Percentiles rank a stretch among this genome's conserved stretches.
These are phyloP conservation scores for Gavia stellata DNA, from an alignment of 2,113 vertebrate species.

Conservation along the genomic window DNA sequence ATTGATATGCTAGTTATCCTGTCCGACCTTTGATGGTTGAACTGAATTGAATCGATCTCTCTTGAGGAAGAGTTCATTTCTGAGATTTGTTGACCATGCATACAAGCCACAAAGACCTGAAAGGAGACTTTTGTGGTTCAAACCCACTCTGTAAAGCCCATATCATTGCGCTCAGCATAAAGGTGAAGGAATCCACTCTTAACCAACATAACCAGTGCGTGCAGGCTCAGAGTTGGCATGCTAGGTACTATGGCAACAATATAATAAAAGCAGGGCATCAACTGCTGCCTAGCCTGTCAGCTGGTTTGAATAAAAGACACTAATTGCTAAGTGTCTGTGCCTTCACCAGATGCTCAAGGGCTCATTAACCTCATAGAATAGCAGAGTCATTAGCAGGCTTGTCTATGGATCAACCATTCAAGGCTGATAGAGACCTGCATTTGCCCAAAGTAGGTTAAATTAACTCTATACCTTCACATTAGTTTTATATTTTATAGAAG, in stretches of 20 bases:
- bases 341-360: constrained; percentile 32
- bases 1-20: neutral
- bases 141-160: neutral
- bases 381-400: constrained; percentile 27
- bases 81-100: neutral
- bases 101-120: neutral
- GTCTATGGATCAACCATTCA: constrained; percentile 23
- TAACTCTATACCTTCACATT: neutral
- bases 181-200: neutral
- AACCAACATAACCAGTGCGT: neutral
- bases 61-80: neutral
- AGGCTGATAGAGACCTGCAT: neutral
- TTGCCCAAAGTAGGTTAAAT: neutral
- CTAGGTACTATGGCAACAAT: neutral
- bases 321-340: constrained; percentile 31
- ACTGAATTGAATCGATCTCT: neutral
- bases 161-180: neutral
- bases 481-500: neutral
- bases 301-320: constrained; percentile 29
- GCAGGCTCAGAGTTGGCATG: neutral
- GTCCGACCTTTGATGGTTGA: neutral
- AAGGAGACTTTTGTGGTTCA: neutral
- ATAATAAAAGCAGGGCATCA: neutral
- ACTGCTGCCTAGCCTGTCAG: neutral
- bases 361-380: constrained; percentile 40